phyloP scores from a whole-genome alignment of 2,113 vertebrate species.

The Albula glossodonta region DNA sequence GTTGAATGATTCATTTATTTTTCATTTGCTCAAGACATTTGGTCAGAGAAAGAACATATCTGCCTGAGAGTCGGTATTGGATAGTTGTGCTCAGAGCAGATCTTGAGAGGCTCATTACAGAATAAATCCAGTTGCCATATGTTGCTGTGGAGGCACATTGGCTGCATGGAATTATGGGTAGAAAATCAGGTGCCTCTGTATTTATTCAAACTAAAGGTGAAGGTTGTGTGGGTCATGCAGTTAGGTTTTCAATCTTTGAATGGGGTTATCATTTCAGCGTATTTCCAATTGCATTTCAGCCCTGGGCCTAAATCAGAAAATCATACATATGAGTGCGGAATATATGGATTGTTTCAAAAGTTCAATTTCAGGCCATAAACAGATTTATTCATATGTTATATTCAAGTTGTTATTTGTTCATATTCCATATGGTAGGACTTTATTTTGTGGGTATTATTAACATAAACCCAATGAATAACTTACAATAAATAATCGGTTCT shows the following conservation, averaged over 20 bases:
- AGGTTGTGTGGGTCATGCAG: background rate
- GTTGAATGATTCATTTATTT: constrained; percentile 23
- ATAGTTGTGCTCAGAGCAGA: constrained; percentile 23
- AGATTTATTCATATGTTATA: background rate
- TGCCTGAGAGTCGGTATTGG: background rate
- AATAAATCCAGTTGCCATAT: constrained; percentile 31
- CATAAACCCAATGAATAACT: constrained; percentile 17
- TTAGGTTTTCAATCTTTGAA: background rate
- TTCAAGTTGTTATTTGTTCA: background rate
- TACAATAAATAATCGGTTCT: constrained; percentile 9
- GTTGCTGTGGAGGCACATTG: background rate
- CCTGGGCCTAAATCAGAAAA: background rate
- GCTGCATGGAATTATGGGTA: background rate
- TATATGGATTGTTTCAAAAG: constrained; percentile 1
- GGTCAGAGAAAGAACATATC: constrained; percentile 23
- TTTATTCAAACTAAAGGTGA: background rate
- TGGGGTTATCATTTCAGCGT: background rate
- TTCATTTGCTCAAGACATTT: constrained; percentile 21
- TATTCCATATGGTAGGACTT: background rate
- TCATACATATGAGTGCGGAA: background rate
- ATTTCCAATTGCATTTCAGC: background rate
- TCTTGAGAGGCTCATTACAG: constrained; percentile 35
- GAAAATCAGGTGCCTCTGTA: background rate
- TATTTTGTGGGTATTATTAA: constrained; percentile 10
- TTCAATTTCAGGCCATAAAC: background rate